Evolutionary conservation across 1,140 invertebrate species (phyloP), one percentile per base, ranked within the genome.

Genomic region (Anoplolepis gracilipes): DNA sequence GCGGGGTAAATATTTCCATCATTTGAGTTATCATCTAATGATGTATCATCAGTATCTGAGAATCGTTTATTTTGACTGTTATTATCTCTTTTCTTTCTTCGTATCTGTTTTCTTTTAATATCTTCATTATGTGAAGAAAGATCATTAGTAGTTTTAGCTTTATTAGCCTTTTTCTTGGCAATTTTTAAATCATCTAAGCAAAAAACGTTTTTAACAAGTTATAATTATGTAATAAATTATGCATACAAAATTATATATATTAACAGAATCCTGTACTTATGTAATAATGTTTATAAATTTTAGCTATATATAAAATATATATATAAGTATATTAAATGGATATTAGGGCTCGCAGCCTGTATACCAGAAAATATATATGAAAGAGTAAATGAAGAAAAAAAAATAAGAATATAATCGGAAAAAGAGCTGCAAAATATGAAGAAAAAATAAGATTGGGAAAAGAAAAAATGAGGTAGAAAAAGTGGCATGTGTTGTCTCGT

Each of bases 141-240:
- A 1, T 76, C 33, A 25, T 76, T 76, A 76, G 55, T 76, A 61
- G 33, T 59, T 76, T 46, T 76, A 61, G 72, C 72, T 59, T 76
- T 76, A 76, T 76, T 59, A 39, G 72, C 55, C 16, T 76, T 76
- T 76, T 75, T 76, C 5, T 57, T 59, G 13, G 72, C 72, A 39
- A 61, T 25, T 59, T 76, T 42, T 39, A 76, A 76, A 61, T 61
- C 11, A 61, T 76, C 72, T 76, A 61, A 70, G 1, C 25, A 53
- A 70, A 70, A 28, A 70, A 70, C 25, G 33, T 30, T 70, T 70
- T 53, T 28, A 19, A 70, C 0, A 70, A 49, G 16, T 70, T 10
- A 70, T 33, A 69, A 49, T 30, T 70, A 46, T 70, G 39, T 46
- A 62, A 62, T 62, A 1, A 62, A 62, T 62, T 62, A 62, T 62